phyloP scores from a whole-genome alignment of 2,888 invertebrate species.

The Panorpa germanica region DNA sequence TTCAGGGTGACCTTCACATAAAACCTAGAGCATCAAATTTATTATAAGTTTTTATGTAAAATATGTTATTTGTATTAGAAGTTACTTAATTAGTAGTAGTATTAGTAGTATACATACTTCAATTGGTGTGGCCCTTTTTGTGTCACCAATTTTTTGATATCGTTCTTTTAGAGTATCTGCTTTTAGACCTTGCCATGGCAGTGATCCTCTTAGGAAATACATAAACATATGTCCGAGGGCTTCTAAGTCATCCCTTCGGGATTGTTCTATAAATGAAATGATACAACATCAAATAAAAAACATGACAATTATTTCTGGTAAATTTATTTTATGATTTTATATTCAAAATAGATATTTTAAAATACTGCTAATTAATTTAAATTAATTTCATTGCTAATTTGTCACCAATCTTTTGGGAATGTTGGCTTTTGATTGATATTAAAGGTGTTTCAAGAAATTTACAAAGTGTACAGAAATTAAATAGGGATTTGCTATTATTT shows the following conservation, averaged over 20 bases:
- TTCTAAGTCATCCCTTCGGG: constrained; percentile 96
- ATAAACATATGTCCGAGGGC: constrained; percentile 99
- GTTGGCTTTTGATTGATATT: too few species aligned
- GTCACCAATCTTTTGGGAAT: too few species aligned
- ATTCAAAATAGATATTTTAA: neutral
- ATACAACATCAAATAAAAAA: too few species aligned
- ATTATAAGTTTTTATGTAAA: constrained; percentile 7
- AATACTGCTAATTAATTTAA: constrained; percentile 1
- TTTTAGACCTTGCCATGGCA: constrained; percentile 99
- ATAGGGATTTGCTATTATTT: too few species aligned
- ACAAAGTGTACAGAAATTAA: too few species aligned
- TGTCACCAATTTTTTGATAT: constrained; percentile 99
- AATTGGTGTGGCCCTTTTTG: constrained; percentile 96
- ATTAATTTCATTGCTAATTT: too few species aligned
- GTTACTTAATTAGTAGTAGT: constrained; percentile 1
- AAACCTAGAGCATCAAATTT: constrained; percentile 26
- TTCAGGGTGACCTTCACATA: constrained; percentile 77
- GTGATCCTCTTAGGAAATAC: constrained; percentile 98
- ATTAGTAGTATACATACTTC: constrained; percentile 37
- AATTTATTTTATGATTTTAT: too few species aligned
- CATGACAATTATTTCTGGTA: too few species aligned
- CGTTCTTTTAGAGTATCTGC: constrained; percentile 98
- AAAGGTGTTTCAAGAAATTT: too few species aligned
- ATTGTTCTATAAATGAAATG: too few species aligned
- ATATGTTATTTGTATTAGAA: neutral